Percentiles rank a stretch among this genome's conserved stretches.
These are phyloP conservation scores for Polymixis lichenea DNA, from an alignment of 2,888 invertebrate genomes.

Conservation along the genomic window DNA sequence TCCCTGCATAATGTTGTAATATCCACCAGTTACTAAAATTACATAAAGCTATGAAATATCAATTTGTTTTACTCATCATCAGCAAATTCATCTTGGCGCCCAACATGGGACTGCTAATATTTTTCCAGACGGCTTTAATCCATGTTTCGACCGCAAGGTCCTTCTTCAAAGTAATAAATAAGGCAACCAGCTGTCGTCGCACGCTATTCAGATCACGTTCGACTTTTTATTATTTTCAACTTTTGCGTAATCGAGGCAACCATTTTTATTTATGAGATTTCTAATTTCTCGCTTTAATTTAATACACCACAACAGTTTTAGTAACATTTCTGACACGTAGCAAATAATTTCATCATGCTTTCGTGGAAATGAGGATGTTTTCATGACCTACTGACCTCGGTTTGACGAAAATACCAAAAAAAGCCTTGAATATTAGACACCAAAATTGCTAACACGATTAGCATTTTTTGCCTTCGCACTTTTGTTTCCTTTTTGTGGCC, in stretches of 20 bases:
- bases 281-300: conserved; percentile 27
- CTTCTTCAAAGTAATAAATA: conserved; percentile 27
- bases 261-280: conserved; percentile 38
- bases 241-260: conserved; percentile 44
- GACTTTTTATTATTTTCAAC: conserved; percentile 51
- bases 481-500: neutral
- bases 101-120: conserved; percentile 22
- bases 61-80: neutral
- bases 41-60: neutral
- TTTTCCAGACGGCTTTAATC: conserved; percentile 17
- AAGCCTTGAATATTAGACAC: conserved; percentile 1
- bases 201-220: conserved; percentile 46
- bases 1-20: neutral
- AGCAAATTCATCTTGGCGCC: conserved; percentile 26
- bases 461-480: neutral
- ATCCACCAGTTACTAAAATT: no score
- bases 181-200: conserved; percentile 16
- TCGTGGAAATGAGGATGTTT: conserved; percentile 27
- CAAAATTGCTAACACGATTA: conserved; percentile 16
- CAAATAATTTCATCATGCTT: conserved; percentile 8
- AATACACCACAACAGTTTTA: conserved; percentile 1
- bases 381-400: conserved; percentile 37
- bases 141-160: conserved; percentile 9
- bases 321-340: conserved; percentile 41
- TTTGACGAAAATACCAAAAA: neutral